Evolutionary conservation across 2,797 vertebrate genomes (phyloP), one percentile per base, ranked within the genome.

Genomic region (Pangasius larnaudii): DNA sequence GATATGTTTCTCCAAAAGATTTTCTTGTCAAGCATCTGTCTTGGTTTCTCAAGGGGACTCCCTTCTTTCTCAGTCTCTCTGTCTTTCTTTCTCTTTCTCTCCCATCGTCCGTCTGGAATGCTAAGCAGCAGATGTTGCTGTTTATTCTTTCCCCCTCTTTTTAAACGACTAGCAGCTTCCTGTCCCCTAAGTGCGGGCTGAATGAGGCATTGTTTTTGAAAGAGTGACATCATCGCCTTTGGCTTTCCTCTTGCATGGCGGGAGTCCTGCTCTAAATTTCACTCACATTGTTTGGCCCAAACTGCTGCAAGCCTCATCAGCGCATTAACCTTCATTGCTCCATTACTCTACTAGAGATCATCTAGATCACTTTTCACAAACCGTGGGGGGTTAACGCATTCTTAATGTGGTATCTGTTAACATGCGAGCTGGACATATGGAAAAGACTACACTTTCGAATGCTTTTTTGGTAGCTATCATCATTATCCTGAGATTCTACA

Each of bases 181-280:
- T 96, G 96, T 91, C 94, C 95, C 92, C 93, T 86, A 84, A 93
- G 93, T 94, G 93, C 91, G 88, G 89, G 86, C 93, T 96, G 95
- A 96, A 96, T 95, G 96, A 95, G 93, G 95, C 93, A 96, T 96
- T 97, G 96, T 96, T 95, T 93, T 91, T 94, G 86, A 93, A 91
- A 63, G 91, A 89, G 93, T 97, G 96, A 96, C 95, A 95, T 97
- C 96, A 96, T 94, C 92, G 92, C 93, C 94, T 95, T 95, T 92
- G 94, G 95, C 94, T 94, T 96, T 94, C 93, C 95, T 94, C 93
- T 93, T 90, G 93, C 91, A 77, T 93, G 92, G 94, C 92, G 92
- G 94, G 94, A 91, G 94, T 90, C 91, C 83, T 90, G 85, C 90
- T 90, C 87, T 78, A 91, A 78, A 82, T 89, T 90, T 89, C 78